Evolutionary conservation across 2,797 vertebrate species (phyloP).

Genomic region (Sparus aurata): DNA sequence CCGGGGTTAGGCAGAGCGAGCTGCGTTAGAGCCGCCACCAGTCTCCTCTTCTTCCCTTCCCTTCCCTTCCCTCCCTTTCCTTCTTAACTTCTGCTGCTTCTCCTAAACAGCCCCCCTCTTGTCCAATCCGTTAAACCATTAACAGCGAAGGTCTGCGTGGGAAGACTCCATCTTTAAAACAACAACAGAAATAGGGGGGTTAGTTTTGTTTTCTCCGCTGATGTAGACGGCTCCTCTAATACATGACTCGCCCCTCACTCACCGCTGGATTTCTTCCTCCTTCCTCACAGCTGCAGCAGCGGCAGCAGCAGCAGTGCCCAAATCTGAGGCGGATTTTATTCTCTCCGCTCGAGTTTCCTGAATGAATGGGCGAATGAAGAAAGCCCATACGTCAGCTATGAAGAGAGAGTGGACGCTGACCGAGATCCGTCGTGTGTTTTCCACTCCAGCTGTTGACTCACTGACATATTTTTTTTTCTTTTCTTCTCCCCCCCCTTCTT

Average conservation of each 20-base stretch:
- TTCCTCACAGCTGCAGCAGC: constrained; percentile 26
- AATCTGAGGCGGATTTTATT: constrained; percentile 21
- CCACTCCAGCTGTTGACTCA: constrained; percentile 76
- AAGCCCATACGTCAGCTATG: constrained; percentile 53
- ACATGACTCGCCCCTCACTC: constrained; percentile 53
- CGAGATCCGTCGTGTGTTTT: constrained; percentile 63
- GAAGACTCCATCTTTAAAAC: constrained; percentile 75
- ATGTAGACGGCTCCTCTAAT: constrained; percentile 15
- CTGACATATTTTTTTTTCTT: constrained; percentile 63
- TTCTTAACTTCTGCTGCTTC: constrained; percentile 46
- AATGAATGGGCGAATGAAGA: constrained; percentile 31
- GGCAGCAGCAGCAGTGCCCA: background rate
- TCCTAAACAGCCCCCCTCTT: constrained; percentile 23
- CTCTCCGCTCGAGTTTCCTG: background rate
- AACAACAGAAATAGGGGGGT: constrained; percentile 39
- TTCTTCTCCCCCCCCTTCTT: background rate
- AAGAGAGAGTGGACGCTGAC: constrained; percentile 27
- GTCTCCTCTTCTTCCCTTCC: background rate
- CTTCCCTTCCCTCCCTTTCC: background rate
- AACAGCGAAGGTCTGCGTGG: constrained; percentile 55
- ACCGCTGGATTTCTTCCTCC: constrained; percentile 52
- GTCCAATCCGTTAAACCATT: constrained; percentile 55
- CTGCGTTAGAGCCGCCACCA: constrained; percentile 33
- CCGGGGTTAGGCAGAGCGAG: constrained; percentile 21
- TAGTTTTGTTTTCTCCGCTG: constrained; percentile 33